Evolutionary conservation across 2,113 vertebrate genomes (phyloP).

Genomic region (Nesoenas mayeri): DNA sequence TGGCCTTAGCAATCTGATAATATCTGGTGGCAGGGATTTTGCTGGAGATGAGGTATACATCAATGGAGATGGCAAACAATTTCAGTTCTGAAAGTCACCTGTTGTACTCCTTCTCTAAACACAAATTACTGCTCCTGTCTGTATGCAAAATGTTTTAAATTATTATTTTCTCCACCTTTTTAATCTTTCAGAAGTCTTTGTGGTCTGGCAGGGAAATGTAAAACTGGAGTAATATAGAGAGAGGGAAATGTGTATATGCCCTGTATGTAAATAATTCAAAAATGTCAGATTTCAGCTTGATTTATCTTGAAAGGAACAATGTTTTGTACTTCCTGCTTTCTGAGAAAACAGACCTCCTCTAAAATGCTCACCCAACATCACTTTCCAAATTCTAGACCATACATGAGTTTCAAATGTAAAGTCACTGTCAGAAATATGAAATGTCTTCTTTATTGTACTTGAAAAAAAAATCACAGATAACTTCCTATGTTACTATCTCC

Average conservation of each 20-base stretch:
- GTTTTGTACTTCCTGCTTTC: background rate
- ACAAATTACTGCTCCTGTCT: background rate
- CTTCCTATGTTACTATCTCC: background rate
- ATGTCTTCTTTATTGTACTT: background rate
- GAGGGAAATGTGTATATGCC: background rate
- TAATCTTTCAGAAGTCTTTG: background rate
- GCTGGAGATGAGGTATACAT: background rate
- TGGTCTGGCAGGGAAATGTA: background rate
- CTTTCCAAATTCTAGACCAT: background rate
- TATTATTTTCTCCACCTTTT: accelerated
- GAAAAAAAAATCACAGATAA: background rate
- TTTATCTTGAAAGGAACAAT: background rate
- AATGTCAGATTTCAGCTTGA: background rate
- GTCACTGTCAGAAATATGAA: background rate
- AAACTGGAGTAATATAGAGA: background rate
- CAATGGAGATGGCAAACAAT: background rate
- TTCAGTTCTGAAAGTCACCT: background rate
- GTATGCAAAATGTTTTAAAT: background rate
- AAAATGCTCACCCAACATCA: background rate
- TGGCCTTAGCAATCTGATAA: accelerated
- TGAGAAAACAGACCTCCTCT: background rate
- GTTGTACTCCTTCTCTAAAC: background rate
- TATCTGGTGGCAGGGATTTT: background rate
- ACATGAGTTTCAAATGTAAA: background rate
- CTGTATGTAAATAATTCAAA: background rate